These are phyloP conservation scores for Margarornis squamiger DNA, from an alignment of 2,797 vertebrate genomes.

Conservation along the genomic window DNA sequence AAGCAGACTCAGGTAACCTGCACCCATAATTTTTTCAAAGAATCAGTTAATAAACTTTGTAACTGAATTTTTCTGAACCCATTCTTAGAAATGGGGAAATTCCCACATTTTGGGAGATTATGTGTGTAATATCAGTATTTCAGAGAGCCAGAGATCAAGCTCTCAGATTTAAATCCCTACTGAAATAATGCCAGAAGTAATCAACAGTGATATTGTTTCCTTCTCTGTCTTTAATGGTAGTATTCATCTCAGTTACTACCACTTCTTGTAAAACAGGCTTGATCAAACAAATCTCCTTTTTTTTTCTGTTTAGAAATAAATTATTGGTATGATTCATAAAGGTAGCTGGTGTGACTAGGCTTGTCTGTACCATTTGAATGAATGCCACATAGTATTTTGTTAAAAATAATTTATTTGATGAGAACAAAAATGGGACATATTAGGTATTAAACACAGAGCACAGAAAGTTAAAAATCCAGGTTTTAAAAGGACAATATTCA, in stretches of 20 bases:
- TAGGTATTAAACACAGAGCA: not conserved
- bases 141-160: not conserved
- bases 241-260: not conserved
- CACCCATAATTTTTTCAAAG: not conserved
- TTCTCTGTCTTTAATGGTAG: not conserved
- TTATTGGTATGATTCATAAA: not conserved
- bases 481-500: not conserved
- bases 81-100: not conserved
- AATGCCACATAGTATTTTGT: not conserved
- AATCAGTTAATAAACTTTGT: not conserved
- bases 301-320: not conserved
- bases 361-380: not conserved
- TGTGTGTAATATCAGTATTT: not conserved
- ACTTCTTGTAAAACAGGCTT: not conserved
- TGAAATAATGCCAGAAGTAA: not conserved
- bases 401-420: not conserved
- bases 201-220: not conserved
- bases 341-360: not conserved
- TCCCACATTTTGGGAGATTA: not conserved
- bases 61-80: not conserved
- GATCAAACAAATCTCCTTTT: not conserved
- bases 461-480: not conserved
- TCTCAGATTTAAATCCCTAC: not conserved
- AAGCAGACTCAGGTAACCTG: not conserved
- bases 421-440: not conserved